Conservation (phyloP, 2,797 vertebrate species). For the Nyctalus aviator region DNA sequence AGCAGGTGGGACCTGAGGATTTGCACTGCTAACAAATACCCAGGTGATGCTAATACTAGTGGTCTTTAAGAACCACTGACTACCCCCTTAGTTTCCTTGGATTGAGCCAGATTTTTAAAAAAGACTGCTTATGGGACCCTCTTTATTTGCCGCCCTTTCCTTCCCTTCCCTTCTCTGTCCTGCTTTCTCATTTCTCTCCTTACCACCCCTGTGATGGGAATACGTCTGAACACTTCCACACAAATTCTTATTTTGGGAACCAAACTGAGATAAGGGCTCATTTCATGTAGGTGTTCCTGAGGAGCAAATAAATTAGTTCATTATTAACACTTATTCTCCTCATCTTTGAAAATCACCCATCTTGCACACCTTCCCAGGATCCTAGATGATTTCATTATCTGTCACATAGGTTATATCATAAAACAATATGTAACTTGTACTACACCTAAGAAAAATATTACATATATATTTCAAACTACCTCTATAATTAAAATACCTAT, state of each 20-base stretch:
- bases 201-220: background rate
- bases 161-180: background rate
- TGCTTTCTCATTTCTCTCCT: background rate
- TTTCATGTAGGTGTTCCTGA: background rate
- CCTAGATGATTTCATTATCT: background rate
- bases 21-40: background rate
- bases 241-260: background rate
- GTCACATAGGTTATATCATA: background rate
- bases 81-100: background rate
- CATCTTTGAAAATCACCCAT: conserved; percentile 16
- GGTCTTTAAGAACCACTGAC: background rate
- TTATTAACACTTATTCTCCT: background rate
- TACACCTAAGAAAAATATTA: background rate
- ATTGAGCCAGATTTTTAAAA: background rate
- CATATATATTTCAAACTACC: background rate
- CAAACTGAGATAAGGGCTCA: background rate
- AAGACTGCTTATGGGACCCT: background rate
- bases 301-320: background rate
- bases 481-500: background rate
- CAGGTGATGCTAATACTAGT: background rate
- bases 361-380: background rate
- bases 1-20: background rate
- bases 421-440: background rate
- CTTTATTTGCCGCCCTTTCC: background rate
- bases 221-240: background rate